A percentile compares a stretch with the other conserved stretches of the same genome.
These are phyloP conservation scores for Ctenopoma multispine DNA, from an alignment of 2,797 vertebrate species.

Conservation along the genomic window DNA sequence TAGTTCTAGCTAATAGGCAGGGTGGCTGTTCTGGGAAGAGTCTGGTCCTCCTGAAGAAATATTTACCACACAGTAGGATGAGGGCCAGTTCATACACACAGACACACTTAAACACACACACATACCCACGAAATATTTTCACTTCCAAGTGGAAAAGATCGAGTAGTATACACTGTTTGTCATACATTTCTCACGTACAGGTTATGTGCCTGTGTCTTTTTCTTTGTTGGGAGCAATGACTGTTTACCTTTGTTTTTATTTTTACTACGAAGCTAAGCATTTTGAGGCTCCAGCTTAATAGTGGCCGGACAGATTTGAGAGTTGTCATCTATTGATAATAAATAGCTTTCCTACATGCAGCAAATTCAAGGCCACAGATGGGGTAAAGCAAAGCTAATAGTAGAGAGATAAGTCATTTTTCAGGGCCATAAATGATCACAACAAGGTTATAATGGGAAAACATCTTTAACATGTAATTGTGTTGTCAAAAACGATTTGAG, in stretches of 20 bases:
- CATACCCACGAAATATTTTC: slow-evolving; percentile 40
- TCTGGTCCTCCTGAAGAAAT: slow-evolving; percentile 62
- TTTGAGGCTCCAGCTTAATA: neutral
- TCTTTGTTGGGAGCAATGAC: no score
- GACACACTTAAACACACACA: no score
- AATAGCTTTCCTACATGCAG: neutral
- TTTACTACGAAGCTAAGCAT: neutral
- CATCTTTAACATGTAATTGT: slow-evolving; percentile 1
- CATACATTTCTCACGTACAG: no score
- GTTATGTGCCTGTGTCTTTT: no score
- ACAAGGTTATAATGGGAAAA: neutral
- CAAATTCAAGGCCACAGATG: neutral
- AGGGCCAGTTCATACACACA: slow-evolving; percentile 35
- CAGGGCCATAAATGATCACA: slow-evolving; percentile 1
- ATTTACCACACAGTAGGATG: slow-evolving; percentile 60
- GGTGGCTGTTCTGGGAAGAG: slow-evolving; percentile 68
- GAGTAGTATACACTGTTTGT: slow-evolving; percentile 33
- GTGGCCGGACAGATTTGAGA: neutral
- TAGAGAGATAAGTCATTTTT: neutral
- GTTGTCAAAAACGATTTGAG: slow-evolving; percentile 2
- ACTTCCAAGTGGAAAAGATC: slow-evolving; percentile 61
- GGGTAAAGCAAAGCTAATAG: neutral
- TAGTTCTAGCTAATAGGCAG: slow-evolving; percentile 54
- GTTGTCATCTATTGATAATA: neutral
- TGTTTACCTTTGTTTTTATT: neutral